A percentile compares a stretch with the other conserved stretches of the same genome.
phyloP scores from a whole-genome alignment of 2,113 vertebrate genomes.

The Entomyzon cyanotis region DNA sequence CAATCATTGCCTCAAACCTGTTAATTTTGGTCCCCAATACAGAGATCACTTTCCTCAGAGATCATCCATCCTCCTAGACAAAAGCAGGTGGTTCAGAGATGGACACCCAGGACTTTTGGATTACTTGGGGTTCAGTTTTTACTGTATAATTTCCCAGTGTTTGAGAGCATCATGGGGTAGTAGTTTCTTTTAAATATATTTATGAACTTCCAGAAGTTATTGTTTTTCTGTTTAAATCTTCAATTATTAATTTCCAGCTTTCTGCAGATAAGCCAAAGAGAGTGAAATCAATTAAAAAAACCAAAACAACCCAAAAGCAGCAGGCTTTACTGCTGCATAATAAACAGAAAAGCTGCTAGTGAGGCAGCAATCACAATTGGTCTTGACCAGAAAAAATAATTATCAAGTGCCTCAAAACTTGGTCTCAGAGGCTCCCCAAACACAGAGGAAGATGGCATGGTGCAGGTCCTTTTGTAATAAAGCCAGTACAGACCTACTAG shows the following conservation, averaged over 20 bases:
- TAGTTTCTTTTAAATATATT: neutral
- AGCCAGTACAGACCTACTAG: neutral
- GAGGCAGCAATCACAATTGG: neutral
- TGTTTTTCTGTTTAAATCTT: neutral
- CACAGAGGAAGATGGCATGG: accelerated
- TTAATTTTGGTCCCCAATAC: neutral
- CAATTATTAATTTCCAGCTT: neutral
- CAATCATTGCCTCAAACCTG: neutral
- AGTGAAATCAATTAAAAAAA: neutral
- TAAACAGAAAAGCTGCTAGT: neutral
- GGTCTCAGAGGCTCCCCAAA: neutral
- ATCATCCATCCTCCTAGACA: neutral
- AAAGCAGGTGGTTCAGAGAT: neutral
- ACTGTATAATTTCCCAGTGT: neutral
- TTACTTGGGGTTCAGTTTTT: neutral
- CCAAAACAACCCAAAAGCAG: neutral
- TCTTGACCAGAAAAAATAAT: neutral
- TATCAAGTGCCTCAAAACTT: neutral
- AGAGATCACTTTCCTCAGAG: neutral
- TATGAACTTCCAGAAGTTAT: neutral
- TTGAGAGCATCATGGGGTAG: neutral
- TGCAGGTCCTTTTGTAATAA: neutral
- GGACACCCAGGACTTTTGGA: neutral
- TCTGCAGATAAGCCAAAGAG: neutral
- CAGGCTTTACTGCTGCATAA: neutral